These are phyloP conservation scores for Epinephelus fuscoguttatus DNA, from an alignment of 2,113 vertebrate genomes.

Conservation along the genomic window DNA sequence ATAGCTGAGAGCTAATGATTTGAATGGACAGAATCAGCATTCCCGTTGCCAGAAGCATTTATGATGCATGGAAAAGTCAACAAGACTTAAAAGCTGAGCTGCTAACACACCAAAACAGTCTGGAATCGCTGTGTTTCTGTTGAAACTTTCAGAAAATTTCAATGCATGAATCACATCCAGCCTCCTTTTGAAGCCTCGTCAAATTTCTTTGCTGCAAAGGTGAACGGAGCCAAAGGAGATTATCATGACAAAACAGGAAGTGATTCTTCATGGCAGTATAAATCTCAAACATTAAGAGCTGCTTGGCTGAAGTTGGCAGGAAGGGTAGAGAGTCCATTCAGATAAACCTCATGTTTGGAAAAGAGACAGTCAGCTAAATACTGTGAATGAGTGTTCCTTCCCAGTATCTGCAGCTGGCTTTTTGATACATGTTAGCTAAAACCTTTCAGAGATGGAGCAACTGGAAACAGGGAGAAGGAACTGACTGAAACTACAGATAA, in stretches of 20 bases:
- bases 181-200: constrained; percentile 23
- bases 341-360: constrained; percentile 41
- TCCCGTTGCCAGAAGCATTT: constrained; percentile 7
- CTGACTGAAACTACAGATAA: constrained; percentile 38
- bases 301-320: constrained; percentile 15
- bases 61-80: constrained; percentile 39
- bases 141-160: not conserved
- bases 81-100: constrained; percentile 12
- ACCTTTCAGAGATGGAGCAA: constrained; percentile 1
- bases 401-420: constrained; percentile 3
- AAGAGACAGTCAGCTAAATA: not conserved
- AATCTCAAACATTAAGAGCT: constrained; percentile 25
- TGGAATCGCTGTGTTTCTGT: constrained; percentile 1
- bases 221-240: not conserved
- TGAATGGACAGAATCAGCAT: not conserved
- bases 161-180: constrained; percentile 4
- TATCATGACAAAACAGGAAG: constrained; percentile 61
- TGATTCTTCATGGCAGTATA: not conserved
- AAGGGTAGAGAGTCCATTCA: constrained; percentile 45
- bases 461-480: constrained; percentile 8
- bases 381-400: constrained; percentile 20
- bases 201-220: constrained; percentile 6
- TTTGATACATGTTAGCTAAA: constrained; percentile 5
- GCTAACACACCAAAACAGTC: constrained; percentile 6
- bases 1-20: constrained; percentile 1